phyloP scores from a whole-genome alignment of 2,797 vertebrate species.

The Allobates femoralis region DNA sequence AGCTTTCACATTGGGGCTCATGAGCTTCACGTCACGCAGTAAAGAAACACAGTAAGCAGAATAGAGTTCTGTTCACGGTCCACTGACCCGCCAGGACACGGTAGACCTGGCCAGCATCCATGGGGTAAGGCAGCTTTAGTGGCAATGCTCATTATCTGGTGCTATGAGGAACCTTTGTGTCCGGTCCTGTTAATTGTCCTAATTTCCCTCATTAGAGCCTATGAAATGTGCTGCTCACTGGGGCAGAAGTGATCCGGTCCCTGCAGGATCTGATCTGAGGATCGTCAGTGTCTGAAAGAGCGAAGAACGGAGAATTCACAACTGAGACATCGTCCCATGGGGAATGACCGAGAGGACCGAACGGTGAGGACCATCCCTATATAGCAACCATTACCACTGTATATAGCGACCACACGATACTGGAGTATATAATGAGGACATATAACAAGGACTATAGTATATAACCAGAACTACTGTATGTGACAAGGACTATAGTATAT shows the following conservation, averaged over 20 bases:
- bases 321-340: neutral
- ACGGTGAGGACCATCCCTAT: neutral
- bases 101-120: neutral
- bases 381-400: no score
- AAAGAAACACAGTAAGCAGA: neutral
- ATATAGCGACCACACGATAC: no score
- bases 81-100: neutral
- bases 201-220: constrained; percentile 35
- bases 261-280: neutral
- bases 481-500: no score
- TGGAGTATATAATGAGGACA: no score
- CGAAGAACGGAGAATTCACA: neutral
- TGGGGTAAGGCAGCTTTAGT: neutral
- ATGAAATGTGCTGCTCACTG: constrained; percentile 21
- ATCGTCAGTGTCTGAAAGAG: neutral
- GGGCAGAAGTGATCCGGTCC: constrained; percentile 31
- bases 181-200: neutral
- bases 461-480: no score
- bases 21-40: no score
- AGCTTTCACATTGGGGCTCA: no score
- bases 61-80: neutral
- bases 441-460: no score
- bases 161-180: constrained; percentile 31
- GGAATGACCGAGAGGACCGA: neutral
- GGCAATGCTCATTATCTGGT: constrained; percentile 2